phyloP scores from a whole-genome alignment of 1,140 invertebrate species.

The Pachypeltis micranthus region DNA sequence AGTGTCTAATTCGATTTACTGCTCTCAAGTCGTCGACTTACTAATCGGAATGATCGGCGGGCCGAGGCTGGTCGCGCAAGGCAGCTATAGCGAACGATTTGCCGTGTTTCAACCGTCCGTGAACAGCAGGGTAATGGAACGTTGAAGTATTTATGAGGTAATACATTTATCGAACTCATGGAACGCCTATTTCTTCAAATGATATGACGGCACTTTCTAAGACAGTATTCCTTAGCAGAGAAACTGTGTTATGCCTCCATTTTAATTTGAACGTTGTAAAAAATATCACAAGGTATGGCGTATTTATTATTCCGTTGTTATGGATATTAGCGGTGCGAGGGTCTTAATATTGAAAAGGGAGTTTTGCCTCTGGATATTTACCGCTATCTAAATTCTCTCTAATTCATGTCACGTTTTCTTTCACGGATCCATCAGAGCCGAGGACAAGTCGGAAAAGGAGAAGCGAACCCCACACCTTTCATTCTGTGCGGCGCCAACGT shows the following conservation, averaged over 20 bases:
- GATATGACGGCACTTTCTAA: background rate
- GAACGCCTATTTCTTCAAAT: background rate
- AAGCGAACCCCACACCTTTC: background rate
- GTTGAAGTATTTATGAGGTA: background rate
- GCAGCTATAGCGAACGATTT: background rate
- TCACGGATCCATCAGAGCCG: background rate
- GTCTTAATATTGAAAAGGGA: background rate
- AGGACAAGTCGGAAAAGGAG: background rate
- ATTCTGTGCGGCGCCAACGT: background rate
- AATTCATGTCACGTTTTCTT: background rate
- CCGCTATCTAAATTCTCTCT: background rate
- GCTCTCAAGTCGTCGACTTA: background rate
- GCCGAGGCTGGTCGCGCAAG: background rate
- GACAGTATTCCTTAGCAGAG: background rate
- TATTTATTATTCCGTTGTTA: too few species aligned
- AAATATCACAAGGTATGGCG: too few species aligned
- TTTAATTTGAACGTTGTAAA: too few species aligned
- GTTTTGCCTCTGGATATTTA: background rate
- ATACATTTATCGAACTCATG: background rate
- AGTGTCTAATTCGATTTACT: background rate
- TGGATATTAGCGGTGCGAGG: too few species aligned
- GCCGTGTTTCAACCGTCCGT: background rate
- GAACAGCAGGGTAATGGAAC: background rate
- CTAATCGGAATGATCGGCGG: background rate
- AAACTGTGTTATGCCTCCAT: background rate